These are phyloP conservation scores for Apogon talboti DNA, from an alignment of 2,797 vertebrate genomes.

Conservation along the genomic window DNA sequence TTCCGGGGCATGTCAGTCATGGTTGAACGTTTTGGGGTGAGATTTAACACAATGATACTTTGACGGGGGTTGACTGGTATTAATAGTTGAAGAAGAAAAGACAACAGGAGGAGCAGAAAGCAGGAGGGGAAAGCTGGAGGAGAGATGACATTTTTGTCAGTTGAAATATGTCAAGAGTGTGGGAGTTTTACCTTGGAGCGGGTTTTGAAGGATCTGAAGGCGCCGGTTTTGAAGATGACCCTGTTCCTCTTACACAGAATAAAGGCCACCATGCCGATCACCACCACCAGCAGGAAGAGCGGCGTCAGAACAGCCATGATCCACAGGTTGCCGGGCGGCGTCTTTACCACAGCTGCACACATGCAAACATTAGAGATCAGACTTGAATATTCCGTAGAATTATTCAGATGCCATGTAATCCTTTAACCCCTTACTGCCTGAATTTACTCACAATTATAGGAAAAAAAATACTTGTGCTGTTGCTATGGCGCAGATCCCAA, in stretches of 20 bases:
- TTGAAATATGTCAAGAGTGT: not conserved
- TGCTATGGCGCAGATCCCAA: no score
- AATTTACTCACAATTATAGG: no score
- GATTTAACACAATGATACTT: not conserved
- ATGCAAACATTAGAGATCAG: conserved; percentile 10
- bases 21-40: not conserved
- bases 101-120: not conserved
- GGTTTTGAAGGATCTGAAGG: conserved; percentile 91
- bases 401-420: no score
- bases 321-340: conserved; percentile 94
- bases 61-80: conserved; percentile 5
- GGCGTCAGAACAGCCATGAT: conserved; percentile 95
- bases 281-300: conserved; percentile 90
- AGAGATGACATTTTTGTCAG: not conserved
- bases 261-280: conserved; percentile 93
- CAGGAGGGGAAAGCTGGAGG: not conserved
- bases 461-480: no score
- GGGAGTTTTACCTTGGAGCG: conserved; percentile 89
- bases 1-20: conserved; percentile 8
- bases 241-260: conserved; percentile 96
- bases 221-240: conserved; percentile 93
- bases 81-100: not conserved
- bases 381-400: not conserved
- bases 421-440: no score
- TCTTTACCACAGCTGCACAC: conserved; percentile 92